Evolutionary conservation across 2,797 vertebrate genomes (phyloP), one percentile per base, ranked within the genome.

Genomic region (Characodon lateralis): DNA sequence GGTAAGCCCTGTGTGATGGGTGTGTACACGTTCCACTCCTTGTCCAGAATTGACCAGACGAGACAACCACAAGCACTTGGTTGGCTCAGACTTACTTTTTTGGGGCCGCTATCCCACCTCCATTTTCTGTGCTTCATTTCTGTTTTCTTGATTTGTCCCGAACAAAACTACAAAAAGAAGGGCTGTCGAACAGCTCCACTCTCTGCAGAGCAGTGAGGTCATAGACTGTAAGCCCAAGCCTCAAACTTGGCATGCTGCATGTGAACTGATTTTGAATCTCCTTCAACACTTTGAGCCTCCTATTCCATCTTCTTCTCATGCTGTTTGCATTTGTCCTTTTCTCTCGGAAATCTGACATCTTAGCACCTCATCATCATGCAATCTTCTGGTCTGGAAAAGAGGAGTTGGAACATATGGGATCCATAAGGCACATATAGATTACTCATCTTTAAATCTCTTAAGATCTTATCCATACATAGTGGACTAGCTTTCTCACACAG

Each of bases 41-140:
- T 82, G 82, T 91, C 91, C 88, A 88, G 77, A 82, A 77, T 86
- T 92, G 89, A 93, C 92, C 92, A 78, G 85, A 91, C 89, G 84
- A 93, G 93, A 93, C 93, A 71, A 93, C 95, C 92, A 84, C 94
- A 95, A 93, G 90, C 85, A 87, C 88, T 95, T 95, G 93, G 94
- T 91, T 26, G 87, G 77, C 90, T 92, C 74, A 20, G 75, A 71
- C 39, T 43, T 87, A 55, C 78, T 88, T 83, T 91, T 79, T n/a
- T 26, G 39, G 87, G 88, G 92, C 87, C 61, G 72, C 79, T 63
- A 53, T 91, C 89, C 93, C 84, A 89, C 89, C 92, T 89, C 85
- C 89, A 89, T 94, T 92, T 92, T 93, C 87, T 92, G 85, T 87
- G 86, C 92, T 90, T 88, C 85, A 90, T 92, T 94, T 93, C 83